Percentiles rank a stretch among this genome's conserved stretches.
Evolutionary conservation across 1,140 invertebrate genomes (phyloP).

Genomic region (Sitobion miscanthi): DNA sequence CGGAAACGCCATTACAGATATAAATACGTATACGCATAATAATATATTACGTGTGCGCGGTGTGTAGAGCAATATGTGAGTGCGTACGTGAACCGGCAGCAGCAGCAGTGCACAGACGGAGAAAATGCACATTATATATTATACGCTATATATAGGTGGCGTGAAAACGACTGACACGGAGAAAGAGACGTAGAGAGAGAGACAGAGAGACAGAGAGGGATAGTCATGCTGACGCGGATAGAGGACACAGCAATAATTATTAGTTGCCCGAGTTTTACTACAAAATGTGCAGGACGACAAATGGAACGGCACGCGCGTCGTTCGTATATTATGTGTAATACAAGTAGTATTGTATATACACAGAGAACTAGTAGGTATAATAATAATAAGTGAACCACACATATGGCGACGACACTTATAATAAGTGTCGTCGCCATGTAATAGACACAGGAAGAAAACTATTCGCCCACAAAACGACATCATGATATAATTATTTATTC

Average conservation of each 20-base stretch:
- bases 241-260: not conserved
- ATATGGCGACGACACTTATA: not conserved
- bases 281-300: constrained; percentile 3
- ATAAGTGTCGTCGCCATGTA: not conserved
- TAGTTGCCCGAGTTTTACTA: constrained; percentile 7
- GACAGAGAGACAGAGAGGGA: not conserved
- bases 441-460: not conserved
- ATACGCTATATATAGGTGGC: not conserved
- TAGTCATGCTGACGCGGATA: not conserved
- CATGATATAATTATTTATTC: not conserved
- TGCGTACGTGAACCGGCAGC: not conserved
- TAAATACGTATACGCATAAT: not conserved
- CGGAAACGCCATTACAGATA: constrained; percentile 14
- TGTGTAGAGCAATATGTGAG: no score
- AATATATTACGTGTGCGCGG: no score
- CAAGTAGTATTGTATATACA: not conserved
- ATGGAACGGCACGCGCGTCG: not conserved
- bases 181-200: not conserved
- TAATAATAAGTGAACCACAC: not conserved
- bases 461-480: not conserved
- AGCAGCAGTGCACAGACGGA: not conserved
- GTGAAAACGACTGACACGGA: not conserved
- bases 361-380: not conserved
- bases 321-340: not conserved
- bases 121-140: not conserved